Evolutionary conservation across 1,140 invertebrate species (phyloP), one percentile per base, ranked within the genome.

Genomic region (Adoxophyes honmai): DNA sequence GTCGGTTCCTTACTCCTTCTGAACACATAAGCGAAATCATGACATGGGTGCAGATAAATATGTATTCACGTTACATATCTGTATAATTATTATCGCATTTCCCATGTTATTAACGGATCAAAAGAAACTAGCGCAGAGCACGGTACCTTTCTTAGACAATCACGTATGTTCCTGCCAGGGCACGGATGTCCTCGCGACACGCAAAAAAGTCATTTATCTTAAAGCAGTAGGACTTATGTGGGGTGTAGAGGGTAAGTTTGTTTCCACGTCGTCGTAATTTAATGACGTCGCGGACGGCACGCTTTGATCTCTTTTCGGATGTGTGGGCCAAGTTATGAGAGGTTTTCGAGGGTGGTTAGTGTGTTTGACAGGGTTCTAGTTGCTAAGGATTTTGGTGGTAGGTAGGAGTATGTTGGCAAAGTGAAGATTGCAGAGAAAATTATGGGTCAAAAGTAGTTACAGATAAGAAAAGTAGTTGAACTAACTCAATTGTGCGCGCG

Each of bases 261-360:
- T 70, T 72, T 66, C 68, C 62, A 71, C 63, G 70, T 73, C 70
- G 69, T 69, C 76, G 69, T 77, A 76, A 75, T 82, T 82, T 85
- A 85, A 85, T 85, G 81, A 85, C 39, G 39, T 44, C 39, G 39
- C 18, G 39, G 39, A 44, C 39, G 39, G 39, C 62, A 72, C 68
- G 76, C 81, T 85, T 85, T 85, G 81, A 85, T 85, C 79, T 78
- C 66, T 70, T 78, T 76, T 68, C 57, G 58, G 59, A 44, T 44
- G 39, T 44, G 0, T 15, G n/a, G 39, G 16, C 8, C 16, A 44
- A 44, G 39, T 44, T 21, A 44, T 18, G 16, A 42, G 38, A 5
- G 39, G 18, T 4, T 9, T 11, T 3, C 8, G 21, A 6, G 6
- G 6, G 21, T 28, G 21, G 2, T 28, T 2, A 6, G 6, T 28